Conservation (phyloP, 1,140 invertebrate genomes). For the Anthonomus grandis region DNA sequence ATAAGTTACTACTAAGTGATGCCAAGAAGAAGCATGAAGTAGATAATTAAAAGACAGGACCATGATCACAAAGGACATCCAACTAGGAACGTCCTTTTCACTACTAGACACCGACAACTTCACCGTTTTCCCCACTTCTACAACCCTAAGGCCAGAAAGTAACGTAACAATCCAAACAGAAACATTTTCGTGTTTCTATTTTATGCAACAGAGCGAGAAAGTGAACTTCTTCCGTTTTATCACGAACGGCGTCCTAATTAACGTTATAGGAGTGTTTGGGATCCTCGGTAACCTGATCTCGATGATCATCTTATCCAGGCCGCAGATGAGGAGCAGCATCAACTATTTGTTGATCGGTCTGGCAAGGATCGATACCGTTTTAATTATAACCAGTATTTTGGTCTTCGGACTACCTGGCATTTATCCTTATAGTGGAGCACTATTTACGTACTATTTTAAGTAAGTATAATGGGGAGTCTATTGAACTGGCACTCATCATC, state of each 20-base stretch:
- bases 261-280: constrained; percentile 77
- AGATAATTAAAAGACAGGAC: neutral
- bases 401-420: constrained; percentile 84
- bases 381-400: constrained; percentile 82
- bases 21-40: too few relatives aligned
- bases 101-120: neutral
- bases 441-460: constrained; percentile 75
- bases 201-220: constrained; percentile 20
- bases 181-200: constrained; percentile 21
- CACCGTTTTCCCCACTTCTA: neutral
- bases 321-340: constrained; percentile 91
- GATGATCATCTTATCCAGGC: constrained; percentile 85
- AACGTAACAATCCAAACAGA: constrained; percentile 1
- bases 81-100: neutral
- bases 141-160: too few relatives aligned
- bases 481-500: too few relatives aligned
- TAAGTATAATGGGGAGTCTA: too few relatives aligned
- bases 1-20: too few relatives aligned
- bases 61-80: constrained; percentile 14
- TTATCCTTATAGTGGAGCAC: constrained; percentile 70
- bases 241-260: constrained; percentile 79
- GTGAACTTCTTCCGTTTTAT: constrained; percentile 60
- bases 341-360: constrained; percentile 89
- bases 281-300: constrained; percentile 87
- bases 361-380: constrained; percentile 84